A percentile compares a stretch with the other conserved stretches of the same genome.
These are phyloP conservation scores for Eulacestoma nigropectus DNA, from an alignment of 2,113 vertebrate genomes.

Conservation along the genomic window DNA sequence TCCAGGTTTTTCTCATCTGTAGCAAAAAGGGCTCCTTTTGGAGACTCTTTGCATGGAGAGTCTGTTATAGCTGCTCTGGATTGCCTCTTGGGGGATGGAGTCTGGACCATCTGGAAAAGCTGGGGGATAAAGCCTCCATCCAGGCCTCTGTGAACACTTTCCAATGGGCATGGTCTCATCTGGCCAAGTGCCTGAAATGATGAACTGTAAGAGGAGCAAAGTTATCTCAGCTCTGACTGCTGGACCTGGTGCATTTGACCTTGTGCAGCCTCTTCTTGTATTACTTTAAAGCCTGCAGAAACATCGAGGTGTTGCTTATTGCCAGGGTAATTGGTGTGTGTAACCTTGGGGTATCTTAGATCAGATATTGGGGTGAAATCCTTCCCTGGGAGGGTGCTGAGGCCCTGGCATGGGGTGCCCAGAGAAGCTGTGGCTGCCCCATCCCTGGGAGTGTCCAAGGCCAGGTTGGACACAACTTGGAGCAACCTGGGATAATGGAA, in stretches of 20 bases:
- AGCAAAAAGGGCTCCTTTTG: neutral
- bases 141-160: neutral
- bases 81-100: neutral
- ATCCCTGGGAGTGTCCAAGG: neutral
- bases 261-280: neutral
- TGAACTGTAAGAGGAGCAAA: neutral
- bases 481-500: neutral
- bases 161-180: neutral
- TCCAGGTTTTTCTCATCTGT: constrained; percentile 3
- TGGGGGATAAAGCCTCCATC: neutral
- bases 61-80: neutral
- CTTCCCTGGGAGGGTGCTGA: accelerated
- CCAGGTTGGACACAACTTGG: accelerated
- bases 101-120: neutral
- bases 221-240: neutral
- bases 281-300: neutral
- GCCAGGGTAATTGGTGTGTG: accelerated
- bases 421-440: neutral
- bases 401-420: neutral
- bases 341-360: neutral
- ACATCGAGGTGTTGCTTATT: neutral
- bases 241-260: neutral
- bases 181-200: neutral
- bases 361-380: neutral
- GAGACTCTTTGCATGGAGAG: neutral